Evolutionary conservation across 2,113 vertebrate species (phyloP).

Genomic region (Oreochromis tanganicae): DNA sequence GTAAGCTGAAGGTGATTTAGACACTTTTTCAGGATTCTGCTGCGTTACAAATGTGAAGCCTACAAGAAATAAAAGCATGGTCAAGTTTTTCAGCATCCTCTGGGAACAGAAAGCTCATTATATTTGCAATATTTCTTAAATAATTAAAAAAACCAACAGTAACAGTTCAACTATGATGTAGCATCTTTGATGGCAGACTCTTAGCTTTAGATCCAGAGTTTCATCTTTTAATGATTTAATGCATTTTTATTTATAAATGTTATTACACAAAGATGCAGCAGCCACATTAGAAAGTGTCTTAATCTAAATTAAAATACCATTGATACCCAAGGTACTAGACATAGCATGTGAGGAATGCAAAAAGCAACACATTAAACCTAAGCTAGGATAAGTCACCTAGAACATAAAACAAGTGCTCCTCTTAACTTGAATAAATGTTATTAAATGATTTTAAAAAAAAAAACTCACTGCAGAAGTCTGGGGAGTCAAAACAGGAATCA

Average conservation of each 20-base stretch:
- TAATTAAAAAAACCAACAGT: background rate
- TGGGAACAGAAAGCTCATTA: background rate
- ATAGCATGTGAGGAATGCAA: background rate
- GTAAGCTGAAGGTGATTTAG: background rate
- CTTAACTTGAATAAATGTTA: background rate
- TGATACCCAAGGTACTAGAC: background rate
- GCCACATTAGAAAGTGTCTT: background rate
- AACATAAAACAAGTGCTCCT: background rate
- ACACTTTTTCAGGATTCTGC: background rate
- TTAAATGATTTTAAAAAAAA: background rate
- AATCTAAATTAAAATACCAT: background rate
- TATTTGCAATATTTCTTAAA: background rate
- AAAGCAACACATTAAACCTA: background rate
- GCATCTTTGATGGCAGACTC: background rate
- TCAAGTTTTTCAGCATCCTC: background rate
- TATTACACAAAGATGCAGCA: background rate
- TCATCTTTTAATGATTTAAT: background rate
- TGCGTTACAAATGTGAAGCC: accelerated
- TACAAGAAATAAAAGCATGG: background rate
- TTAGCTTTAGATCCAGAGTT: background rate
- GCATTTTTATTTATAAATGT: background rate
- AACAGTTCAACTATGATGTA: background rate
- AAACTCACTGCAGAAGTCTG: background rate
- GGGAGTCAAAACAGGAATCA: background rate
- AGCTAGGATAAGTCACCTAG: background rate